A percentile compares a stretch with the other conserved stretches of the same genome.
phyloP scores from a whole-genome alignment of 2,888 invertebrate genomes.

The Dynastes maya region DNA sequence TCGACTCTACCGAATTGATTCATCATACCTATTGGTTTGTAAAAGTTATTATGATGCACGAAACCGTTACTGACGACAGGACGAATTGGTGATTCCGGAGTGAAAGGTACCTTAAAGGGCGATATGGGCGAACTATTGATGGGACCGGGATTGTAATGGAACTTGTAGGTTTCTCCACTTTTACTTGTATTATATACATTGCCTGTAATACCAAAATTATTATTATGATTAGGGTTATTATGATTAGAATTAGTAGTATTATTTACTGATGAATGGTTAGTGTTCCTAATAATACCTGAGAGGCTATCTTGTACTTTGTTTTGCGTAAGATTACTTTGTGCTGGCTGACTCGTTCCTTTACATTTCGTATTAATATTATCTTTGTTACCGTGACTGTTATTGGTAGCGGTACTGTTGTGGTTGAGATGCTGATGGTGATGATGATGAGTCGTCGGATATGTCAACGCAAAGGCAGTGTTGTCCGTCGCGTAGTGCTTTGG shows the following conservation, averaged over 20 bases:
- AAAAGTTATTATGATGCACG: constrained; percentile 30
- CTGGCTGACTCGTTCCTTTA: constrained; percentile 48
- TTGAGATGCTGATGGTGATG: constrained; percentile 37
- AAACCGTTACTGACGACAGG: constrained; percentile 19
- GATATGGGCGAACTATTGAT: constrained; percentile 38
- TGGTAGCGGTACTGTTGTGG: constrained; percentile 17
- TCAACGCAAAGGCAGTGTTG: constrained; percentile 60
- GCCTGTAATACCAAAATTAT: constrained; percentile 46
- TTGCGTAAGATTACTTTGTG: constrained; percentile 54
- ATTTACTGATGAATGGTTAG: constrained; percentile 57
- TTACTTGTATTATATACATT: constrained; percentile 48
- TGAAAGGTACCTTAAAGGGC: constrained; percentile 37
- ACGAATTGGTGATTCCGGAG: constrained; percentile 37
- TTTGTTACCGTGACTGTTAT: constrained; percentile 23
- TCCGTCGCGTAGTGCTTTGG: constrained; percentile 33
- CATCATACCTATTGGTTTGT: constrained; percentile 3
- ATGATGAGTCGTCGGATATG: constrained; percentile 58
- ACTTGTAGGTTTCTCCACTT: constrained; percentile 26
- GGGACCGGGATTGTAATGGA: constrained; percentile 24
- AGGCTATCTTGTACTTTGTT: constrained; percentile 59
- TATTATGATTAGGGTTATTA: constrained; percentile 38
- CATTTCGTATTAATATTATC: constrained; percentile 30
- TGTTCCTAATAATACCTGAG: constrained; percentile 60
- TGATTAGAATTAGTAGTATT: constrained; percentile 42
- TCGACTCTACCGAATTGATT: constrained; percentile 35